Evolutionary conservation across 2,888 invertebrate species (phyloP).

Genomic region (Smittia aterrima): DNA sequence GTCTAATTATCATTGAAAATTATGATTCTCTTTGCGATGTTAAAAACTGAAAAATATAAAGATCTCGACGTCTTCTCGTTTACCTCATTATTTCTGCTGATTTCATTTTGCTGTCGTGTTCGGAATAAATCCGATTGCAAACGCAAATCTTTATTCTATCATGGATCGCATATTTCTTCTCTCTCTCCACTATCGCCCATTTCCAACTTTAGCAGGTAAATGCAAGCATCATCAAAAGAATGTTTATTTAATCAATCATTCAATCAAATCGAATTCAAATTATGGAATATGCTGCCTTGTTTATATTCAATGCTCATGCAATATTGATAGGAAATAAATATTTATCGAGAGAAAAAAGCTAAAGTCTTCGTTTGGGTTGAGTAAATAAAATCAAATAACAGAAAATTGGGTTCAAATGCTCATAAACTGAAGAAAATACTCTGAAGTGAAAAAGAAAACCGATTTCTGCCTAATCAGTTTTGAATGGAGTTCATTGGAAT

Average conservation of each 20-base stretch:
- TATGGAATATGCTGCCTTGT: constrained; percentile 25
- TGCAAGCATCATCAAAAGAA: constrained; percentile 26
- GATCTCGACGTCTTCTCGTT: neutral
- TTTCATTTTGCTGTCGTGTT: constrained; percentile 18
- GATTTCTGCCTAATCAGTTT: too few species aligned
- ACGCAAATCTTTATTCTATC: neutral
- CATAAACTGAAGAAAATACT: neutral
- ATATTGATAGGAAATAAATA: constrained; percentile 39
- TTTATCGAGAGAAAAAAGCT: constrained; percentile 30
- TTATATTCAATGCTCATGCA: constrained; percentile 38
- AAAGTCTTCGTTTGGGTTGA: neutral
- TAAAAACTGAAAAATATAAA: too few species aligned
- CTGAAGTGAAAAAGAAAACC: neutral
- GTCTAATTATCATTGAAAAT: too few species aligned
- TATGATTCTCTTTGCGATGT: too few species aligned
- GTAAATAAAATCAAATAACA: neutral
- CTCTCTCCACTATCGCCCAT: too few species aligned
- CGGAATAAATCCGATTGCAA: constrained; percentile 13
- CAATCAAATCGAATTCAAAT: constrained; percentile 37
- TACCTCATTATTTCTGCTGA: constrained; percentile 23
- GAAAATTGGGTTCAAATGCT: neutral
- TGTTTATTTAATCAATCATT: constrained; percentile 37
- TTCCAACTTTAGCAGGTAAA: neutral
- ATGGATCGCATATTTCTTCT: neutral
- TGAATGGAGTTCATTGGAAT: too few species aligned